Conservation (phyloP, 2,797 vertebrate genomes). For the Brachyalestes nurse region DNA sequence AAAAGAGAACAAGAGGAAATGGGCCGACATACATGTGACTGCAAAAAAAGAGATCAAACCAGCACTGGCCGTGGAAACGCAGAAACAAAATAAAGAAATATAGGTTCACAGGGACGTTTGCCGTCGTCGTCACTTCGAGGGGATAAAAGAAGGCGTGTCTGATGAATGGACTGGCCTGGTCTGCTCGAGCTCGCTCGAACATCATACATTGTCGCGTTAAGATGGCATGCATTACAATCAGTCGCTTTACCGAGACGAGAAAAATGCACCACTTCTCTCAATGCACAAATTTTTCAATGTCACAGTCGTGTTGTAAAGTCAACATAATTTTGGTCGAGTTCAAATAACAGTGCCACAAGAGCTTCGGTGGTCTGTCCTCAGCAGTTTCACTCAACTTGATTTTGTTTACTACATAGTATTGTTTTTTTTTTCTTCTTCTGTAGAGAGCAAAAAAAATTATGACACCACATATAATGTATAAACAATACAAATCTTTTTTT, state of each 20-base stretch:
- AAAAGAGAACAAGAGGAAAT: conserved; percentile 80
- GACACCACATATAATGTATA: conserved; percentile 94
- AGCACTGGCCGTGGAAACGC: conserved; percentile 70
- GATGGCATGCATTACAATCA: conserved; percentile 84
- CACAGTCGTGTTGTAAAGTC: conserved; percentile 69
- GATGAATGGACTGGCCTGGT: conserved; percentile 69
- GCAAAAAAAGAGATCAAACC: conserved; percentile 74
- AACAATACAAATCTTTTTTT: conserved; percentile 89
- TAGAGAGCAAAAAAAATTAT: conserved; percentile 82
- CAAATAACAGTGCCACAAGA: conserved; percentile 65
- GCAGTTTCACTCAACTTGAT: conserved; percentile 62
- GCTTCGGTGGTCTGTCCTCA: conserved; percentile 61
- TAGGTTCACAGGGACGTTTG: conserved; percentile 44
- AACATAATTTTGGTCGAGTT: conserved; percentile 67
- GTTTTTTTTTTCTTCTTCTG: conserved; percentile 76
- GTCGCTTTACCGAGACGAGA: conserved; percentile 74
- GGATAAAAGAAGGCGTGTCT: conserved; percentile 57
- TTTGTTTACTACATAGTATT: conserved; percentile 74
- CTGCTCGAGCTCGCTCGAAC: conserved; percentile 67
- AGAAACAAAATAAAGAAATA: no score
- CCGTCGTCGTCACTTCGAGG: conserved; percentile 50
- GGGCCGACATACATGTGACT: conserved; percentile 77
- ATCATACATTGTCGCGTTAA: conserved; percentile 69
- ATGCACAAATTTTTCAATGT: conserved; percentile 63
- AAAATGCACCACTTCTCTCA: conserved; percentile 68